These are phyloP conservation scores for Cyrtorhinus lividipennis DNA, from an alignment of 1,140 invertebrate genomes.

Conservation along the genomic window DNA sequence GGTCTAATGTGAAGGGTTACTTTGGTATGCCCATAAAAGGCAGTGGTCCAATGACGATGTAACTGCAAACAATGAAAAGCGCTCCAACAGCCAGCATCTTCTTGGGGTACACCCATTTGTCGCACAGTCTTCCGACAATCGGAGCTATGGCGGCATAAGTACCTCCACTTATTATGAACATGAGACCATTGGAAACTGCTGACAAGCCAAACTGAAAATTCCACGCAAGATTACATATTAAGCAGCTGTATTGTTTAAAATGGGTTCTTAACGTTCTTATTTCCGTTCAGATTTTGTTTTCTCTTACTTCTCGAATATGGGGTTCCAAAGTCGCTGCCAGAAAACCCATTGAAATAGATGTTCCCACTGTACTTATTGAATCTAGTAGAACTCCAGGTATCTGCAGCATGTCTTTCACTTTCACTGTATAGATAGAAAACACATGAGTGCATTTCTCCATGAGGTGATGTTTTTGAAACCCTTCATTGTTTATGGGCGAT, in stretches of 20 bases:
- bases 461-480: too few species aligned
- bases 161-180: conserved; percentile 39
- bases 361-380: conserved; percentile 29
- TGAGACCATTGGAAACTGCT: conserved; percentile 36
- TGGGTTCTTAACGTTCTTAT: too few species aligned
- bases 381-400: conserved; percentile 31
- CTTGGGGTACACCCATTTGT: conserved; percentile 27
- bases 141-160: conserved; percentile 38
- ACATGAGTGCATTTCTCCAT: too few species aligned
- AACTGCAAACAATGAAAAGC: conserved; percentile 30
- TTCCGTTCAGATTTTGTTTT: too few species aligned
- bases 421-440: conserved; percentile 18
- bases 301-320: conserved; percentile 34
- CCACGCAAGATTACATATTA: too few species aligned
- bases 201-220: conserved; percentile 35
- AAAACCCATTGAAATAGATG: conserved; percentile 36
- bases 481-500: too few species aligned
- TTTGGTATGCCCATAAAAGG: conserved; percentile 27
- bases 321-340: conserved; percentile 37
- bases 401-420: conserved; percentile 27
- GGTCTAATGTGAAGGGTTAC: too few species aligned
- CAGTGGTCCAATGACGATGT: conserved; percentile 32
- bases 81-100: conserved; percentile 28
- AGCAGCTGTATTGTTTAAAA: too few species aligned
- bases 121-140: conserved; percentile 34